Evolutionary conservation across 2,888 invertebrate species (phyloP), one percentile per base, ranked within the genome.

Genomic region (Belgica antarctica): DNA sequence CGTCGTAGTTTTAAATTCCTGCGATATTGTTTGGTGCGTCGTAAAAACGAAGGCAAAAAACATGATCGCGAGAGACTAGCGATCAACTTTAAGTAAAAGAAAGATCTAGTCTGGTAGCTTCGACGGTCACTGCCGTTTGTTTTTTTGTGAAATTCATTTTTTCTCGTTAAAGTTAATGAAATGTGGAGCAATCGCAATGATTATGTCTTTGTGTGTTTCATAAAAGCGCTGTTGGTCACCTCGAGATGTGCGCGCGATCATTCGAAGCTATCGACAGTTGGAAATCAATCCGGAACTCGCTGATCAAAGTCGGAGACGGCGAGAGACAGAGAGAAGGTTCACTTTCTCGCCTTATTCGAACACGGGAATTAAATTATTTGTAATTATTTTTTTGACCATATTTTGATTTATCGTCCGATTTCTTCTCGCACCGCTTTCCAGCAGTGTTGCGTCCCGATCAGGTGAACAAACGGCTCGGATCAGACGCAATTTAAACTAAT

Each of bases 271-370:
- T 12, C 41, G 41, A 12, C 15, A 15, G 41, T n/a, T 12, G 15
- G 10, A 41, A 12, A 4, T 34, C 34, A 46, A 46, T 41, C 22
- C 63, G 63, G 63, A 63, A 63, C 63, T 63, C 28, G 12, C 28
- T 62, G 17, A 15, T 12, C 25, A 27, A 22, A 57, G 17, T 57
- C 12, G 22, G 25, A 57, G 25, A 12, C 22, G 25, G 41, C 12
- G 15, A 41, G 41, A 41, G 41, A 41, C 2, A n/a, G 15, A 36
- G 15, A 3, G 10, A 52, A 57, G 57, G 19, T 28, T 63, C 41
- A 63, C 63, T 63, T 63, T 63, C 63, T 63, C 63, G 41, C 63
- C 63, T 28, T 63, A 63, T 61, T 61, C n/a, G 28, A 8, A 22
- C n/a, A 24, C 22, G n/a, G 12, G 24, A 57, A 57, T 57, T 15